A percentile compares a stretch with the other conserved stretches of the same genome.
phyloP scores from a whole-genome alignment of 2,797 vertebrate species.

The Clarias pachynema region DNA sequence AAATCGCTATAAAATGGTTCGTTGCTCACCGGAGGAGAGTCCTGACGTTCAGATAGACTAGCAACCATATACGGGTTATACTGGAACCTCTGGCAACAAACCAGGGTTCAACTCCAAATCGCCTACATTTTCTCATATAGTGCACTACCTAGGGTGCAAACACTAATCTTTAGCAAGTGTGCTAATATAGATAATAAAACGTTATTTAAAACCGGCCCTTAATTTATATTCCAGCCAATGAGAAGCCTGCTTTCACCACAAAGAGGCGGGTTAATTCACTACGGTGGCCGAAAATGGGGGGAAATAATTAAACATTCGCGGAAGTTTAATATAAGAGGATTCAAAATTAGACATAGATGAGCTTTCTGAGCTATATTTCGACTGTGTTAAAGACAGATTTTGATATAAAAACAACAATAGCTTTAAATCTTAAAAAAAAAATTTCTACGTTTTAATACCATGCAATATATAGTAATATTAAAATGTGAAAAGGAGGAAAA shows the following conservation, averaged over 20 bases:
- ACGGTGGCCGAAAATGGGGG: not conserved
- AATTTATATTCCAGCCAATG: slow-evolving; percentile 42
- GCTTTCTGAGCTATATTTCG: not conserved
- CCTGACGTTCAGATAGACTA: no score
- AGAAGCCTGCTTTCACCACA: not conserved
- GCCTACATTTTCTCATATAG: not conserved
- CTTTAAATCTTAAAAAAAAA: not conserved
- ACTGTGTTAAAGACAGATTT: not conserved
- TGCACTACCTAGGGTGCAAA: slow-evolving; percentile 9
- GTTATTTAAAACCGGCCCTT: not conserved
- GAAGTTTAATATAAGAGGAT: not conserved
- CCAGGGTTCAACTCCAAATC: not conserved
- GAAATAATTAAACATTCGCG: not conserved
- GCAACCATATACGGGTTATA: slow-evolving; percentile 17
- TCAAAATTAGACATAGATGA: not conserved
- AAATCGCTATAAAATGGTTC: not conserved
- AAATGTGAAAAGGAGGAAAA: no score
- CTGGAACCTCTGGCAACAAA: slow-evolving; percentile 14
- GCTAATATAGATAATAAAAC: not conserved
- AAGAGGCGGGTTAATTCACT: not conserved
- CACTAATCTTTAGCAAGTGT: not conserved
- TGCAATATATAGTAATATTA: not conserved
- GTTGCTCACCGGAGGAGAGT: slow-evolving; percentile 16
- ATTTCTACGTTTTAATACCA: not conserved
- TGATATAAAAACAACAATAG: not conserved